Evolutionary conservation across 1,140 invertebrate genomes (phyloP).

Genomic region (Drosophila sturtevanti): DNA sequence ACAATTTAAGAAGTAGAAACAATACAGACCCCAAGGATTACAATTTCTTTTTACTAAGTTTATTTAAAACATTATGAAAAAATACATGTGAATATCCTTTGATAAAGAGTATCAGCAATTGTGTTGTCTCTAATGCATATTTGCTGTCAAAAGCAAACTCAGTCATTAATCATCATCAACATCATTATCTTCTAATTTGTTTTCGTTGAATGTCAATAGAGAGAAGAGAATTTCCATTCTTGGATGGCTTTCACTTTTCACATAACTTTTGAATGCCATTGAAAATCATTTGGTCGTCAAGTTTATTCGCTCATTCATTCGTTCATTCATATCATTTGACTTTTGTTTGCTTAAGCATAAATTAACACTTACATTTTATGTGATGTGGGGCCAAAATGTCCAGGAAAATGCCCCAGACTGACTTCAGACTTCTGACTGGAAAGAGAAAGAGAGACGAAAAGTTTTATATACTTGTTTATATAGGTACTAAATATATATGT

Average conservation of each 20-base stretch:
- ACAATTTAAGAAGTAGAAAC: too few relatives aligned
- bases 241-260: constrained; percentile 17
- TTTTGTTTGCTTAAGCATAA: constrained; percentile 50
- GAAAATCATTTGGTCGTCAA: constrained; percentile 27
- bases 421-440: constrained; percentile 42
- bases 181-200: constrained; percentile 40
- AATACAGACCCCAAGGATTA: too few relatives aligned
- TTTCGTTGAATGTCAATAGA: constrained; percentile 29
- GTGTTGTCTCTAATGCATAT: background rate
- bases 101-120: background rate
- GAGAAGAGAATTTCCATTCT: constrained; percentile 5
- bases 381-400: constrained; percentile 20
- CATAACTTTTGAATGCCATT: constrained; percentile 53
- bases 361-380: constrained; percentile 76
- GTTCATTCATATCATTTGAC: constrained; percentile 21
- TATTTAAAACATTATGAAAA: too few relatives aligned
- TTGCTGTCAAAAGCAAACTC: constrained; percentile 9
- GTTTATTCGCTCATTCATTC: constrained; percentile 9
- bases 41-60: too few relatives aligned
- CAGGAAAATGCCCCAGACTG: constrained; percentile 51
- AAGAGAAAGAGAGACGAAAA: constrained; percentile 35
- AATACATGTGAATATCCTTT: background rate
- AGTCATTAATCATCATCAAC: constrained; percentile 11
- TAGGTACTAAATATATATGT: constrained; percentile 15
- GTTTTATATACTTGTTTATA: constrained; percentile 20